Conservation (phyloP, 2,113 vertebrate genomes). For the Euleptes europaea region DNA sequence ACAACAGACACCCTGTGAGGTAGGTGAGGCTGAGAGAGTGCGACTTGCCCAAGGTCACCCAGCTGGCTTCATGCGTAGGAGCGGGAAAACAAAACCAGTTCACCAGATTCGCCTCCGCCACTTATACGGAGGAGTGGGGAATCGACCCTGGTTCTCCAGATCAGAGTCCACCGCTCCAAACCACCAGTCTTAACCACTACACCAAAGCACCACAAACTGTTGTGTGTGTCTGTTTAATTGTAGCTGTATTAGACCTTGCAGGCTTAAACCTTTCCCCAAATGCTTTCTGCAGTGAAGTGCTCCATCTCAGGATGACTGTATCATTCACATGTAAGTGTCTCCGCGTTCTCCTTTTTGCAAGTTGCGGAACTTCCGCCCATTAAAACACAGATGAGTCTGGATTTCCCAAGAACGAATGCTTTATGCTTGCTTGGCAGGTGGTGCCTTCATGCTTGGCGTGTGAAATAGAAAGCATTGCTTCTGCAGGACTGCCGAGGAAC, state of each 20-base stretch:
- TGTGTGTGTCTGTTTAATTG: no score
- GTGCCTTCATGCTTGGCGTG: slow-evolving; percentile 35
- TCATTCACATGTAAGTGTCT: slow-evolving; percentile 55
- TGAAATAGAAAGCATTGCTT: slow-evolving; percentile 43
- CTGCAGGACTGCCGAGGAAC: not conserved
- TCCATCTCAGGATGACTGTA: slow-evolving; percentile 44
- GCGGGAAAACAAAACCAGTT: no score
- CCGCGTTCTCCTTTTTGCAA: slow-evolving; percentile 37
- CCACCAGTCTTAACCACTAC: no score
- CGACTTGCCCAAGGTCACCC: no score
- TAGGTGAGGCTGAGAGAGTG: no score
- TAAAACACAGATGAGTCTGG: slow-evolving; percentile 40
- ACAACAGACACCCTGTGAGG: no score
- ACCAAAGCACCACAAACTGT: no score
- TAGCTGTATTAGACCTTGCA: not conserved
- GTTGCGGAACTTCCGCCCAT: slow-evolving; percentile 46
- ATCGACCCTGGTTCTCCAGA: no score
- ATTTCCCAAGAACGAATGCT: slow-evolving; percentile 48
- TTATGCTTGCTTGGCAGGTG: slow-evolving; percentile 27
- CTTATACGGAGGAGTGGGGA: no score
- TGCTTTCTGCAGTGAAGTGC: slow-evolving; percentile 37
- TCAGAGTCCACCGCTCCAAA: no score
- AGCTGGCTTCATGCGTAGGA: no score
- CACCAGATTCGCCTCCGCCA: no score
- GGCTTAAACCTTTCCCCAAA: not conserved